Conservation (phyloP, 2,888 invertebrate species). For the Tinea semifulvella region DNA sequence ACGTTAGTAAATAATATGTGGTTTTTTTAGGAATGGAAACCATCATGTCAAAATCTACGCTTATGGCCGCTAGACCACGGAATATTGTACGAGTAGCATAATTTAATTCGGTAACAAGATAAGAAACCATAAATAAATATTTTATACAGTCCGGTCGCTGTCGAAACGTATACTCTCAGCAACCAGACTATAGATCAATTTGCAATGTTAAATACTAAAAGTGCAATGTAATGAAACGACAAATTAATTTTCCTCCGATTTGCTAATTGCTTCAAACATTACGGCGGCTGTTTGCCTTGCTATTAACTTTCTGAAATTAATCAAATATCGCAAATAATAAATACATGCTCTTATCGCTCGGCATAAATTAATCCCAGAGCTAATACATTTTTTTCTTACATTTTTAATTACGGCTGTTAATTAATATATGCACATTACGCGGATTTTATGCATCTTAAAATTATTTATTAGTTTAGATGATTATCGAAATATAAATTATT, state of each 20-base stretch:
- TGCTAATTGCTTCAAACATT: constrained; percentile 10
- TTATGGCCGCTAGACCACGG: too few species aligned
- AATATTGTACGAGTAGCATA: too few species aligned
- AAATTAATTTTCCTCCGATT: constrained; percentile 12
- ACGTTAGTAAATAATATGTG: too few species aligned
- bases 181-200: too few species aligned
- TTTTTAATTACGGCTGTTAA: constrained; percentile 61
- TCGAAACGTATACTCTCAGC: too few species aligned
- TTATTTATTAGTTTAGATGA: background rate
- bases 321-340: constrained; percentile 49
- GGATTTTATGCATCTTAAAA: constrained; percentile 24
- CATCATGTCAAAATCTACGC: too few species aligned
- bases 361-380: constrained; percentile 53
- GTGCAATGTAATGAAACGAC: constrained; percentile 3
- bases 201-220: constrained; percentile 2
- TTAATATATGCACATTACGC: constrained; percentile 41
- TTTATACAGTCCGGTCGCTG: too few species aligned
- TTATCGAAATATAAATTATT: too few species aligned
- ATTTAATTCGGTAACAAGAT: too few species aligned
- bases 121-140: too few species aligned
- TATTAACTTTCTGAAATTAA: constrained; percentile 44
- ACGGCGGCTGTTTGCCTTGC: constrained; percentile 8
- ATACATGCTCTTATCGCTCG: constrained; percentile 44
- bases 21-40: too few species aligned
- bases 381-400: constrained; percentile 30